These are phyloP conservation scores for Pachycephala philippinensis DNA, from an alignment of 2,113 vertebrate species.

Conservation along the genomic window DNA sequence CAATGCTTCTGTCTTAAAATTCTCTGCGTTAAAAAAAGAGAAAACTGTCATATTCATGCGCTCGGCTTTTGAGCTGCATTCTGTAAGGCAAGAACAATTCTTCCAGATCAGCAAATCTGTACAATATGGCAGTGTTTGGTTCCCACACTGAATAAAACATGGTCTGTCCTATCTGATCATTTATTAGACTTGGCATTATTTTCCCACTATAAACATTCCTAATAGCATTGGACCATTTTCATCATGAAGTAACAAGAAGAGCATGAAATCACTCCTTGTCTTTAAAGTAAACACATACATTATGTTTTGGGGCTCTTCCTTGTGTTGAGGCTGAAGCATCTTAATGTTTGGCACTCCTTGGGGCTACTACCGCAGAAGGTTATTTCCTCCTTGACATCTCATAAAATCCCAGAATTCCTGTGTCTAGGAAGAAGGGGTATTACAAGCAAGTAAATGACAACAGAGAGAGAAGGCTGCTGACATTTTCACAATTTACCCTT, in stretches of 20 bases:
- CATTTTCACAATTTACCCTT: neutral
- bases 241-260: neutral
- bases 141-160: slow-evolving; percentile 52
- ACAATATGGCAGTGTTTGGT: slow-evolving; percentile 8
- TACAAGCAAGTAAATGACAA: neutral
- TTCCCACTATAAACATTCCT: slow-evolving; percentile 8
- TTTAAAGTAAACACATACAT: neutral
- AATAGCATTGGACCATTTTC: neutral
- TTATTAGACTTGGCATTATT: slow-evolving; percentile 23
- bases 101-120: neutral
- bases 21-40: neutral
- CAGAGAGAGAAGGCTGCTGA: neutral
- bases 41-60: neutral
- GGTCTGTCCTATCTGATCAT: neutral
- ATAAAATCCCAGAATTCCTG: neutral
- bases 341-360: neutral
- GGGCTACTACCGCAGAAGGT: neutral
- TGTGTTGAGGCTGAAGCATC: neutral
- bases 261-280: neutral
- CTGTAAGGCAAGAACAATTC: slow-evolving; percentile 8
- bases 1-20: neutral
- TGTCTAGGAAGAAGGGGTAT: neutral
- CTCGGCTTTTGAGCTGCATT: neutral
- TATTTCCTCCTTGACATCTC: neutral
- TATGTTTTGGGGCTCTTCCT: neutral